These are phyloP conservation scores for Manis javanica DNA, from an alignment of 2,797 vertebrate genomes.

Conservation along the genomic window DNA sequence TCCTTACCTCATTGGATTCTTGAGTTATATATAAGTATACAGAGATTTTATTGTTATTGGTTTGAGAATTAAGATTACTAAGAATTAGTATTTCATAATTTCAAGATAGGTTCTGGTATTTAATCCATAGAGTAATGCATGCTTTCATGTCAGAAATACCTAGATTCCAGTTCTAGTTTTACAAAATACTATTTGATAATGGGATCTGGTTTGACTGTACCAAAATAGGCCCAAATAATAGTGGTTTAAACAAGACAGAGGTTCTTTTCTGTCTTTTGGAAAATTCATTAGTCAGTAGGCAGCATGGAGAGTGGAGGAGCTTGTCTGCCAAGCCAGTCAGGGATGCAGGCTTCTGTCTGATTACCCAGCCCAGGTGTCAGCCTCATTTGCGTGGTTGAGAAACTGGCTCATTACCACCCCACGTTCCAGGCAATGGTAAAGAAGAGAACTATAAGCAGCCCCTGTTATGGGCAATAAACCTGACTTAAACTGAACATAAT, in stretches of 20 bases:
- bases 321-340: not conserved
- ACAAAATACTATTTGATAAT: not conserved
- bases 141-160: not conserved
- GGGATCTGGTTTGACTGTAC: not conserved
- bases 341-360: not conserved
- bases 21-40: not conserved
- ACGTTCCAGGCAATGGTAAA: not conserved
- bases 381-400: not conserved
- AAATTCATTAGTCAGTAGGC: not conserved
- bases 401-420: not conserved
- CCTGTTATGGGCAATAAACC: not conserved
- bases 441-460: not conserved
- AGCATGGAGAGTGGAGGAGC: not conserved
- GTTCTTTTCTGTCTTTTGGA: not conserved
- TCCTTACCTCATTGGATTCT: not conserved
- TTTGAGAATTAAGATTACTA: constrained; percentile 32
- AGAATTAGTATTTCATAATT: not conserved
- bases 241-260: not conserved
- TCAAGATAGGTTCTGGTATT: not conserved
- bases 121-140: not conserved
- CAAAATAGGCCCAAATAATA: not conserved
- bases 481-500: no score
- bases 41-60: not conserved
- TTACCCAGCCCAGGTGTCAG: not conserved
- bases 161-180: not conserved